Conservation (phyloP, 2,888 invertebrate species). For the Kryphioiulus occultus region DNA sequence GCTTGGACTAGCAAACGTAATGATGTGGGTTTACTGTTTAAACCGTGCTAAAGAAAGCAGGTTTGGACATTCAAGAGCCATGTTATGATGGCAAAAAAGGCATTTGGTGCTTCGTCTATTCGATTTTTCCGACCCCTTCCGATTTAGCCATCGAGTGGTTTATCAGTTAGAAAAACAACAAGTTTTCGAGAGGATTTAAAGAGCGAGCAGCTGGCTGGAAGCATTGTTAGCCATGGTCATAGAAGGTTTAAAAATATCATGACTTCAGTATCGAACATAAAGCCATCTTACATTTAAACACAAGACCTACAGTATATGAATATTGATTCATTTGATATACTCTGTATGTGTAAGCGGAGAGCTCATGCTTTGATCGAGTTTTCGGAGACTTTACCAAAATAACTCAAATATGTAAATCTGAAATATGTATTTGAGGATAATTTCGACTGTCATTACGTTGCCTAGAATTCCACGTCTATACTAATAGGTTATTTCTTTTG, state of each 20-base stretch:
- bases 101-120: not conserved
- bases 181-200: conserved; percentile 12
- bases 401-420: too few relatives aligned
- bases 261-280: too few relatives aligned
- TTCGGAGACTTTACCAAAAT: too few relatives aligned
- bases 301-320: too few relatives aligned
- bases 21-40: not conserved
- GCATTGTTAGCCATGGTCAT: not conserved
- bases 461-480: too few relatives aligned
- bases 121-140: conserved; percentile 3
- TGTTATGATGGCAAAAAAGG: conserved; percentile 26
- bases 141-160: not conserved
- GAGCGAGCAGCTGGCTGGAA: not conserved
- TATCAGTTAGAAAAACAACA: conserved; percentile 27
- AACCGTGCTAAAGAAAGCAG: not conserved
- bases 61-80: conserved; percentile 21
- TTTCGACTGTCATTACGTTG: too few relatives aligned
- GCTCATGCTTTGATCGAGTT: too few relatives aligned
- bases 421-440: too few relatives aligned
- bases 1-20: not conserved
- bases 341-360: too few relatives aligned
- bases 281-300: too few relatives aligned
- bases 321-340: too few relatives aligned
- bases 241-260: not conserved
- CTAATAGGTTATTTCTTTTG: not conserved